Base-by-base conservation (phyloP, 2,797 vertebrate species). In the Pitangus sulphuratus region DNA sequence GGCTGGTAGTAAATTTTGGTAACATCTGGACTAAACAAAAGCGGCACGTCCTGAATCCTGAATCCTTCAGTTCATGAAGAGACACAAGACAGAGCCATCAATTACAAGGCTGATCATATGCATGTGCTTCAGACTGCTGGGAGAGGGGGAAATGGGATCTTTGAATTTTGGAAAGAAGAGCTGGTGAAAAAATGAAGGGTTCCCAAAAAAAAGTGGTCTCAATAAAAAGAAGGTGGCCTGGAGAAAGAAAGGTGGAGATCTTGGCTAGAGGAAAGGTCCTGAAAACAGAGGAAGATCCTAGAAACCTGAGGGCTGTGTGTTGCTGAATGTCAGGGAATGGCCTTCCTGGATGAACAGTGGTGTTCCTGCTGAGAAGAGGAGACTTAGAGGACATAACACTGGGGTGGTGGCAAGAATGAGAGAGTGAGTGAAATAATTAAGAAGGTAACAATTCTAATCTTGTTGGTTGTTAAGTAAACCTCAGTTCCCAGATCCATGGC, bases 51-150 rank as follows among this genome's bases (percentile, higher is more conserved):
- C 40, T 6, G 1, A 89, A 60, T 77, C 39, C 60, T 89, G 1
- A 89, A 56, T 77, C 35, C 60, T 89, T 11, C n/a, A 78, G 8
- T 66, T 87, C 62, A 71, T 60, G 47, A 89, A 77, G 19, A 82
- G 44, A 31, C 31, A 22, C 7, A 30, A 84, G 56, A 57, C 13
- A 87, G 65, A 51, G 15, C 11, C 25, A 44, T 25, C 56, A 87
- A 0, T 75, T 54, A 53, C 1, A 4, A 39, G n/a, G 47, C 40
- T 72, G 42, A 45, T 45, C 35, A 30, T n/a, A n/a, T 2, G 1
- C 19, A 30, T 4, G 42, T 57, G 33, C 21, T 51, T 78, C 45
- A 65, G 30, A 18, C 12, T 37, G 14, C 8, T 42, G 12, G 45
- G 24, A 74, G 16, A 2, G 3, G 25, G 28, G 24, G 70, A 84